These are phyloP conservation scores for Nymphalis polychloros DNA, from an alignment of 2,888 invertebrate species.

Conservation along the genomic window DNA sequence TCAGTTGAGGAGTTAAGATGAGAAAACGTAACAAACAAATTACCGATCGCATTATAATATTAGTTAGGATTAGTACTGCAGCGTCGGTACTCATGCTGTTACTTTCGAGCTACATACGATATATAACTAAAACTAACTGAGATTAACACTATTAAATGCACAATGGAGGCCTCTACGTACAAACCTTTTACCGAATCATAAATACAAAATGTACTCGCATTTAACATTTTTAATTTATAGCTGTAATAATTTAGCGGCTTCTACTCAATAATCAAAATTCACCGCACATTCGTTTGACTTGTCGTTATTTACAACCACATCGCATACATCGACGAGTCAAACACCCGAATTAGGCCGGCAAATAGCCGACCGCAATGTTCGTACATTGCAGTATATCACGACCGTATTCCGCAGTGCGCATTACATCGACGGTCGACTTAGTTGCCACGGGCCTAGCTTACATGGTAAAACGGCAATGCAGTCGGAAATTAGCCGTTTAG, in stretches of 20 bases:
- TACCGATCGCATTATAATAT: no score
- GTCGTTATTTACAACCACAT: constrained; percentile 29
- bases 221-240: constrained; percentile 1
- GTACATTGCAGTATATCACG: constrained; percentile 49
- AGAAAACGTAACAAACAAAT: no score
- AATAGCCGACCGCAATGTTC: constrained; percentile 37
- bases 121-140: no score
- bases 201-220: neutral
- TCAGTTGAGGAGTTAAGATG: no score
- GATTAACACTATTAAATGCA: no score
- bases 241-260: constrained; percentile 8
- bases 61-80: no score
- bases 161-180: no score
- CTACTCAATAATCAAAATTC: constrained; percentile 17
- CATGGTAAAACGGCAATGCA: constrained; percentile 35
- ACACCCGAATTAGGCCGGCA: constrained; percentile 37
- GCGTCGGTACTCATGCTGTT: no score
- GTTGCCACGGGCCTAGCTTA: constrained; percentile 30
- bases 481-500: constrained; percentile 26
- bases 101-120: no score
- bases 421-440: constrained; percentile 46
- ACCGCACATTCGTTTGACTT: constrained; percentile 26
- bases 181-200: neutral
- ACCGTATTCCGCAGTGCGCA: constrained; percentile 52
- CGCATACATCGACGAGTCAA: constrained; percentile 32